Conservation (phyloP, 35 echinoderm and acorn worm species). For the Heliocidaris tuberculata region DNA sequence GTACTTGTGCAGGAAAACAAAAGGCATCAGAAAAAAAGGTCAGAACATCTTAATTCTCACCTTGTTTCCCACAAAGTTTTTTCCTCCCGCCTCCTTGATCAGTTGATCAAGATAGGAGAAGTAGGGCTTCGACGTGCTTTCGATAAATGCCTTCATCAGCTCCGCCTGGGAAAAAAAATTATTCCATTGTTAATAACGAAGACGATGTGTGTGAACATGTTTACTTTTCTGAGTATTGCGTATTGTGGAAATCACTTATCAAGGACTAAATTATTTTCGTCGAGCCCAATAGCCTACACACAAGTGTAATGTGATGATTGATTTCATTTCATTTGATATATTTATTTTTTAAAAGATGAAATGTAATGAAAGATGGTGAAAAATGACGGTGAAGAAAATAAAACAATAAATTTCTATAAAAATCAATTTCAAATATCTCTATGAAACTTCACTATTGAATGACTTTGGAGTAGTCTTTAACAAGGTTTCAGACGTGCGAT, state of each 20-base stretch:
- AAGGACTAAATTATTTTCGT: neutral
- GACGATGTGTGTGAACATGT: neutral
- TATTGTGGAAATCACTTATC: neutral
- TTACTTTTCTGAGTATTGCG: neutral
- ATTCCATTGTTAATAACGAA: neutral
- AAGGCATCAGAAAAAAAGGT: no score
- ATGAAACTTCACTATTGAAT: no score
- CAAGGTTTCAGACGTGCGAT: no score
- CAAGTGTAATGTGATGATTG: neutral
- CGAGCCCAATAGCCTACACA: neutral
- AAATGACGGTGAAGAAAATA: no score
- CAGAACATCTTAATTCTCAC: neutral
- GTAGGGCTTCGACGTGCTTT: neutral
- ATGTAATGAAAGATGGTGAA: no score
- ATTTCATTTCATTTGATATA: no score
- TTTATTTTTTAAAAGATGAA: no score
- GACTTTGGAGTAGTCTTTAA: no score
- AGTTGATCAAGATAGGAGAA: neutral
- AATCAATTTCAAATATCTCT: neutral
- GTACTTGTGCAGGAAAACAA: no score
- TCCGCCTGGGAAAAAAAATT: neutral
- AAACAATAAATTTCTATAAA: neutral
- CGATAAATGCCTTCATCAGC: neutral
- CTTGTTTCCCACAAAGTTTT: slow-evolving; percentile 49
- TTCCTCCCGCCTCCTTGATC: slow-evolving; percentile 19